Evolutionary conservation across 2,113 vertebrate species (phyloP).

Genomic region (Laticauda colubrina): DNA sequence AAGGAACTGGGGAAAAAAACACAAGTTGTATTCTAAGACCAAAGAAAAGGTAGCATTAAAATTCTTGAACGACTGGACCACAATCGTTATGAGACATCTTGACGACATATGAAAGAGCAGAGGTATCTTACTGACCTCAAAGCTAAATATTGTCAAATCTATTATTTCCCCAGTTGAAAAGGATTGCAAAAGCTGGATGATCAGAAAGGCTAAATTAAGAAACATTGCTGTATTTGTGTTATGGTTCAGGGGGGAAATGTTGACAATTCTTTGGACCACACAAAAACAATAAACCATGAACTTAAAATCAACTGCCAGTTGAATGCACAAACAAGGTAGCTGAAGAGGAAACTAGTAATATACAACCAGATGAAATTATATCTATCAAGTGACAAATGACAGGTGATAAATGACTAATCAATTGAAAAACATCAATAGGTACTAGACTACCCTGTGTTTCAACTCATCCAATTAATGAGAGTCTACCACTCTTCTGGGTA

Average conservation of each 20-base stretch:
- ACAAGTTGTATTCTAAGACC: not conserved
- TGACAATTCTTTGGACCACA: not conserved
- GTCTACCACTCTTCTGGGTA: not conserved
- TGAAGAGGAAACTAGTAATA: not conserved
- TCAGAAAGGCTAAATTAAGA: not conserved
- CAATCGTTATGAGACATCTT: not conserved
- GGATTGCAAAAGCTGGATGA: not conserved
- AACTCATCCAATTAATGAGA: not conserved
- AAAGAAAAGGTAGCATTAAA: not conserved
- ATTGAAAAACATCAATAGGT: not conserved
- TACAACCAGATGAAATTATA: not conserved
- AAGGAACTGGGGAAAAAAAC: not conserved
- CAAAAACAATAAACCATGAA: not conserved
- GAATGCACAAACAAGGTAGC: not conserved
- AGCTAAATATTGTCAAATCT: not conserved
- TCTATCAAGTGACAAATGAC: not conserved
- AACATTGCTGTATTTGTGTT: not conserved
- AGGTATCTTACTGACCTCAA: not conserved
- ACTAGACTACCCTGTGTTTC: not conserved
- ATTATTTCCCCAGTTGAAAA: not conserved
- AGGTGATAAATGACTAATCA: not conserved
- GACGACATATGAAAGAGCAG: not conserved
- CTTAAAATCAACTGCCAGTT: not conserved
- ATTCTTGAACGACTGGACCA: not conserved
- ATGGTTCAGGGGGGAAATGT: not conserved